Percentiles rank a stretch among this genome's conserved stretches.
Evolutionary conservation across 2,888 invertebrate species (phyloP).

Genomic region (Drosophila cyrtoloma): DNA sequence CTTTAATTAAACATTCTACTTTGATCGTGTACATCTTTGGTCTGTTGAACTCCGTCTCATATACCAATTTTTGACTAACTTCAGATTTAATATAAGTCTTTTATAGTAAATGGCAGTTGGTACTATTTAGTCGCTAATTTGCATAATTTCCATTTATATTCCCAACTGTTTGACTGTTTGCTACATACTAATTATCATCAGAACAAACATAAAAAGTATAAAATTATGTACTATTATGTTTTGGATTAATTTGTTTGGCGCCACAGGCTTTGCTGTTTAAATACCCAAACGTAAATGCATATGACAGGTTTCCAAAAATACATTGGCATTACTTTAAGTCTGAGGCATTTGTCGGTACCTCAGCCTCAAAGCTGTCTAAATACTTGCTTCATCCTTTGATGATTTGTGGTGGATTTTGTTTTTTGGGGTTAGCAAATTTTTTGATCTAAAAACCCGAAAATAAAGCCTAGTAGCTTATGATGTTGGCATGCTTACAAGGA

Average conservation of each 20-base stretch:
- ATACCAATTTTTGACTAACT: conserved; percentile 22
- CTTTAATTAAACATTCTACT: conserved; percentile 10
- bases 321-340: neutral
- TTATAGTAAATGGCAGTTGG: conserved; percentile 38
- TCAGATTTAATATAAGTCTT: conserved; percentile 22
- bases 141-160: conserved; percentile 48
- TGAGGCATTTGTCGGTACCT: neutral
- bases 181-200: conserved; percentile 37
- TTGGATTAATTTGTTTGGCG: conserved; percentile 26
- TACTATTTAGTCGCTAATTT: conserved; percentile 36
- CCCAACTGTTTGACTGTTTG: conserved; percentile 13
- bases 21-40: neutral
- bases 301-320: conserved; percentile 14
- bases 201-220: neutral
- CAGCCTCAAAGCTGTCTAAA: conserved; percentile 7
- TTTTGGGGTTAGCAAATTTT: neutral
- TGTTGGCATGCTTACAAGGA: neutral
- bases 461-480: conserved; percentile 22
- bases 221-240: neutral
- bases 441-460: conserved; percentile 7
- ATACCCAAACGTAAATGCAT: neutral
- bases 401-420: conserved; percentile 14
- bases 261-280: conserved; percentile 9
- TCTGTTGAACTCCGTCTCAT: neutral
- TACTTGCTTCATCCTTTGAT: conserved; percentile 19